phyloP scores from a whole-genome alignment of 2,797 vertebrate species.

The Smutsia temminckii region DNA sequence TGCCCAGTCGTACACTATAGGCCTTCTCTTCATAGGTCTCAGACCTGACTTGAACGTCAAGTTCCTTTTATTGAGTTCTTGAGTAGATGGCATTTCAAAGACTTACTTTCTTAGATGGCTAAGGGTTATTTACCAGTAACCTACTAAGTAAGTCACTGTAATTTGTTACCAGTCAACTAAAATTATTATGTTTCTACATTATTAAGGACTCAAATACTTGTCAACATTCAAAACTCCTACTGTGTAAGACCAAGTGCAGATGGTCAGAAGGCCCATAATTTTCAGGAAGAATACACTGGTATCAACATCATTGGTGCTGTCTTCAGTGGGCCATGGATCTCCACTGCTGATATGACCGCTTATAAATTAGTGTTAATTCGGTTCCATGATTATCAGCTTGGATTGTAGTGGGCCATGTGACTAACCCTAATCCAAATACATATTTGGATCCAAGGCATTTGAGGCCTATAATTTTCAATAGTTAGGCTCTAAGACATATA shows the following conservation, averaged over 20 bases:
- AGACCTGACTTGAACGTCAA: slow-evolving; percentile 3
- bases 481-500: background rate
- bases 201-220: background rate
- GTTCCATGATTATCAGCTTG: slow-evolving; percentile 3
- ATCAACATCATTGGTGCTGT: background rate
- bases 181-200: background rate
- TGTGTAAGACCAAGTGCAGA: background rate
- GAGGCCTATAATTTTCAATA: background rate
- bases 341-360: background rate
- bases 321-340: background rate
- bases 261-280: background rate
- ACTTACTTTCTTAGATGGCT: background rate
- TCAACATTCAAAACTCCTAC: background rate
- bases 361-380: slow-evolving; percentile 42
- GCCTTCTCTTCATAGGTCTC: background rate
- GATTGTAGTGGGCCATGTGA: background rate
- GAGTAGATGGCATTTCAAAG: background rate
- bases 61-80: background rate
- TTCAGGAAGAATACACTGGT: background rate
- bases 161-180: background rate
- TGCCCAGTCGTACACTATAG: background rate
- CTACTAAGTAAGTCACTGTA: background rate
- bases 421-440: background rate
- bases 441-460: background rate
- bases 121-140: background rate